Base-by-base conservation (phyloP, 2,113 vertebrate genomes). In the Setophaga petechia region DNA sequence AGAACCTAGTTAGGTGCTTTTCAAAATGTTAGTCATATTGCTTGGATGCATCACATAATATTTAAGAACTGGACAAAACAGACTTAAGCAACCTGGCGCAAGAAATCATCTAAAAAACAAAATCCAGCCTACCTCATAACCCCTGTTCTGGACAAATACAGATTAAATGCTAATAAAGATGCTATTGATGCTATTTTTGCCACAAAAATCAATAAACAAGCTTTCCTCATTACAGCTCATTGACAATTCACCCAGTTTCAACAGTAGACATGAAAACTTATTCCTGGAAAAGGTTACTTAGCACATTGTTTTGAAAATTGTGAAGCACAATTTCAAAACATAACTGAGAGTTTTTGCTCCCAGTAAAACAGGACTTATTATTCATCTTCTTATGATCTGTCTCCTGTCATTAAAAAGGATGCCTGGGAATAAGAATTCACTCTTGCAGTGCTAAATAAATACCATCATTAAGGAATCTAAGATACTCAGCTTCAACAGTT, bases 31-130 rank as follows among this genome's bases (percentile, higher is more conserved):
- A 68, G 31, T 65, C 3, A 1, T 0, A 65, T 95, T 94, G 93
- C 91, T 81, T 94, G 81, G 81, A 89, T 94, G 93, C 91, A 37
- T 57, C 65, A 92, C 51, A 51, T 5, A 76, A 76, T 82, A 66
- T 89, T 89, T 92, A 74, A 91, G 61, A 78, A 59, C 62, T 62
- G 55, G 49, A 87, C 66, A 87, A 52, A 91, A 72, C 14, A 95
- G 30, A 68, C 54, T 18, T 58, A 49, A 91, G 73, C 67, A 87
- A 75, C n/a, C 37, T 51, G 31, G 22, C 39, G 16, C 25, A 68
- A 73, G 31, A 58, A 46, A 61, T 55, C 0, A 44, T 51, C 37
- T 46, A 11, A 57, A 88, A 82, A 57, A 44, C 21, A 72, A 75
- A 89, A 28, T 31, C 12, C n/a, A 57, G 41, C 18, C n/a, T 69